phyloP scores from a whole-genome alignment of 2,888 invertebrate genomes.

The Zygaena filipendulae region DNA sequence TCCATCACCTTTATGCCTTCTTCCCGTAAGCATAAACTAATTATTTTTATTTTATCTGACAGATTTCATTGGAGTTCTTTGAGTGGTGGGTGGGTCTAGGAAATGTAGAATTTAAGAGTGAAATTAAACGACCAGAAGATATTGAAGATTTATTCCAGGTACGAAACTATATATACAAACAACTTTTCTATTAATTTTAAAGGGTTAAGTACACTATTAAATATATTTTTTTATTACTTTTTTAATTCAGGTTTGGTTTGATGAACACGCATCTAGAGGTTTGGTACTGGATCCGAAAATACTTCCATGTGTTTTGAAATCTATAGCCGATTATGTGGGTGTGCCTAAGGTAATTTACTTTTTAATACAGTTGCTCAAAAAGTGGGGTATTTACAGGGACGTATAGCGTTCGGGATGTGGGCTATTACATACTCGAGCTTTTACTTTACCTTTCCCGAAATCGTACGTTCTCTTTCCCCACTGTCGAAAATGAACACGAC shows the following conservation, averaged over 20 bases:
- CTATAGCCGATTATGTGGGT: conserved; percentile 36
- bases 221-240: background rate
- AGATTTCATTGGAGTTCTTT: conserved; percentile 67
- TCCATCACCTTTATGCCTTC: no score
- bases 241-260: conserved; percentile 50
- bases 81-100: conserved; percentile 64
- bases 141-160: conserved; percentile 69
- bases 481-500: no score
- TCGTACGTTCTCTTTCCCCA: no score
- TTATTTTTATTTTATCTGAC: conserved; percentile 10
- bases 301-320: conserved; percentile 48
- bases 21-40: no score
- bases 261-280: conserved; percentile 53
- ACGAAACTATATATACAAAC: no score
- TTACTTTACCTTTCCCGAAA: no score
- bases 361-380: no score
- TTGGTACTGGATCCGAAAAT: conserved; percentile 48
- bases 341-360: conserved; percentile 38
- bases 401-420: no score
- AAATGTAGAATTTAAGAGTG: conserved; percentile 51
- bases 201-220: no score
- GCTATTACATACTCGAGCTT: no score
- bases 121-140: conserved; percentile 60
- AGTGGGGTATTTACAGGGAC: no score
- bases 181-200: background rate